Evolutionary conservation across 2,888 invertebrate genomes (phyloP).

Genomic region (Caradrina clavipalpis): DNA sequence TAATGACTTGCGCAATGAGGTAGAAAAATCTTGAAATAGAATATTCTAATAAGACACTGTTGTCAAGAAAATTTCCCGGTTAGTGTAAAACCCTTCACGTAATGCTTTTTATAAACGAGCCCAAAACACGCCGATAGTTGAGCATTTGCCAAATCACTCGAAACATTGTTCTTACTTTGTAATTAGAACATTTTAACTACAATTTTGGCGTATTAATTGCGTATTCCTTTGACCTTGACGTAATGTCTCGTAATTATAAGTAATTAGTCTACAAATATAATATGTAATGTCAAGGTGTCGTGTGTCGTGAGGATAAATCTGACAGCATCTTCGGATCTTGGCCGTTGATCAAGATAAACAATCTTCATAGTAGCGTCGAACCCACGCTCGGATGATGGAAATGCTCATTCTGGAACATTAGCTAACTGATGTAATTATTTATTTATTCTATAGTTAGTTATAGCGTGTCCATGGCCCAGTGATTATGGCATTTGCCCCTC

Average conservation of each 20-base stretch:
- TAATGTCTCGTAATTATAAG: conserved; percentile 68
- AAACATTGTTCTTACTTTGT: conserved; percentile 46
- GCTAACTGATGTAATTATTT: conserved; percentile 61
- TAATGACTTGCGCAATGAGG: conserved; percentile 1
- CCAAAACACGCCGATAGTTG: conserved; percentile 48
- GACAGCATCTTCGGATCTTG: conserved; percentile 70
- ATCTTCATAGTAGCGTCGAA: conserved; percentile 67
- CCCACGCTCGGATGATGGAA: conserved; percentile 76
- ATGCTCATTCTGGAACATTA: conserved; percentile 69
- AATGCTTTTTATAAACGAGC: conserved; percentile 48
- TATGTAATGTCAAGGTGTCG: conserved; percentile 74
- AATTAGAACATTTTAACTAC: conserved; percentile 55
- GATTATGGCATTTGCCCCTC: too few relatives aligned
- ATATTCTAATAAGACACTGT: conserved; percentile 9
- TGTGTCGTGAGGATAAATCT: conserved; percentile 70
- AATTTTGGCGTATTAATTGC: conserved; percentile 50
- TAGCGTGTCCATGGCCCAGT: background rate
- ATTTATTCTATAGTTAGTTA: conserved; percentile 52
- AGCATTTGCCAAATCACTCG: conserved; percentile 55
- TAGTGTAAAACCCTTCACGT: conserved; percentile 41
- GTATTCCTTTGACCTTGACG: conserved; percentile 62
- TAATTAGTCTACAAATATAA: conserved; percentile 71
- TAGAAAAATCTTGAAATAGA: conserved; percentile 22
- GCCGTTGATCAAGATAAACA: conserved; percentile 82
- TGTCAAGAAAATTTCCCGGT: conserved; percentile 20